Percentiles rank a stretch among this genome's conserved stretches.
These are phyloP conservation scores for Venustaconcha ellipsiformis DNA, from an alignment of 1,140 invertebrate genomes.

Conservation along the genomic window DNA sequence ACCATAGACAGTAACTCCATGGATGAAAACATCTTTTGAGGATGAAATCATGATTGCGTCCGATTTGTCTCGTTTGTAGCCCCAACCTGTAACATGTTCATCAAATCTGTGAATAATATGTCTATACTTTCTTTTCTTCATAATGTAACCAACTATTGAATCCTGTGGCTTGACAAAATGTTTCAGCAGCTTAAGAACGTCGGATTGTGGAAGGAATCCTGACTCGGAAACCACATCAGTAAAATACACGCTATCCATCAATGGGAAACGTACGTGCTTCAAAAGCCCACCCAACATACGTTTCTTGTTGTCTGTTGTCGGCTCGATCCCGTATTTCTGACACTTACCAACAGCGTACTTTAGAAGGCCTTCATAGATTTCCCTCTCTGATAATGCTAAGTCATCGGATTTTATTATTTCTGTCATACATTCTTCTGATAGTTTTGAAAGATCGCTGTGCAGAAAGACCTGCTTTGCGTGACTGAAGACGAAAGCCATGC, in stretches of 20 bases:
- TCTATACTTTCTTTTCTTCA: slow-evolving; percentile 1
- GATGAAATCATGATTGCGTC: slow-evolving; percentile 16
- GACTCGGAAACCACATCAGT: slow-evolving; percentile 2
- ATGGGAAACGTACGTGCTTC: slow-evolving; percentile 34
- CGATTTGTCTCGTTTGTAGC: slow-evolving; percentile 22
- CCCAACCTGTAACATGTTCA: slow-evolving; percentile 10
- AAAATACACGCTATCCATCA: slow-evolving; percentile 32
- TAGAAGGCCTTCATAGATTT: slow-evolving; percentile 26
- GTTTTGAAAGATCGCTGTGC: slow-evolving; percentile 19
- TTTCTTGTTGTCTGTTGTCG: slow-evolving; percentile 21
- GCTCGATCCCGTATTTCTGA: slow-evolving; percentile 7
- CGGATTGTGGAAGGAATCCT: slow-evolving; percentile 1
- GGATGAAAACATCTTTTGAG: slow-evolving; percentile 20
- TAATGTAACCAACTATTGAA: background rate
- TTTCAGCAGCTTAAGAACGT: slow-evolving; percentile 10
- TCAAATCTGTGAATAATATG: slow-evolving; percentile 10
- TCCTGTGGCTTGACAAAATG: slow-evolving; percentile 7
- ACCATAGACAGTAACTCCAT: slow-evolving; percentile 19
- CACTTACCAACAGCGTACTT: slow-evolving; percentile 34
- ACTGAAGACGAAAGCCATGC: slow-evolving; percentile 24
- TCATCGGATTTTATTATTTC: slow-evolving; percentile 28
- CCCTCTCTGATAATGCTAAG: slow-evolving; percentile 20
- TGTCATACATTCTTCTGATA: slow-evolving; percentile 30
- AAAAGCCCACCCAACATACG: slow-evolving; percentile 23
- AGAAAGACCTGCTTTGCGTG: slow-evolving; percentile 24